Evolutionary conservation across 2,888 invertebrate species (phyloP), one percentile per base, ranked within the genome.

Genomic region (Callyntrura guangdongensis): DNA sequence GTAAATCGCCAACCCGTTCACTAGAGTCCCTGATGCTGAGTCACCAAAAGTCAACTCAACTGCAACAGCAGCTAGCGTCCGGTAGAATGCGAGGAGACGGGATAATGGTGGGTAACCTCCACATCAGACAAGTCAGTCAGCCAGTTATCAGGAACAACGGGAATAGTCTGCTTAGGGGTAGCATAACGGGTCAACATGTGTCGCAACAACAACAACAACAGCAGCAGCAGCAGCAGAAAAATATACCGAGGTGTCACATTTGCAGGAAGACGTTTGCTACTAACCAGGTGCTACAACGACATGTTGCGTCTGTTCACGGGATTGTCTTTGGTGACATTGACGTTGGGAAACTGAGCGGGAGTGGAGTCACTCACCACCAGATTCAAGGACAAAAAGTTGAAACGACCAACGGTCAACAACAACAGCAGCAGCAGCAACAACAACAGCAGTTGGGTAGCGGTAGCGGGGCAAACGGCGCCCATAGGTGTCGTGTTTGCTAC

Each of bases 251-350:
- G 77, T 92, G 92, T 22, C 47, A 56, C 27, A 27, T 91, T 17
- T 92, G 92, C 49, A 82, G 88, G 49, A 92, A 91, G 25, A 92
- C 88, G 14, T 91, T 91, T 47, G 91, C 91, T 2, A 91, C 91
- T 0, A 88, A 91, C 36, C 88, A 91, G 53, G 91, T 91, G 27
- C 79, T 91, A 22, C 91, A 91, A 17, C 36, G 91, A 6, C 91
- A 91, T 27, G 86, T 91, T 36, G 82, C 82, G 8, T 86, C 86
- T 22, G 86, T 86, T 67, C 86, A 90, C 59, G 90, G 82, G 22
- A 25, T 74, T 1, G 61, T 61, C 0, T 25, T 59, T 25, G 61
- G 56, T 11, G 53, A 36, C 25, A 20, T 74, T 59, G 77, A 72
- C 69, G 67, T 47, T 45, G 49, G 47, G 17, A 61, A 79, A 47